Evolutionary conservation across 92 coral and sea anemone genomes (phyloP), one percentile per base, ranked within the genome.

Genomic region (Paragorgia papillata): DNA sequence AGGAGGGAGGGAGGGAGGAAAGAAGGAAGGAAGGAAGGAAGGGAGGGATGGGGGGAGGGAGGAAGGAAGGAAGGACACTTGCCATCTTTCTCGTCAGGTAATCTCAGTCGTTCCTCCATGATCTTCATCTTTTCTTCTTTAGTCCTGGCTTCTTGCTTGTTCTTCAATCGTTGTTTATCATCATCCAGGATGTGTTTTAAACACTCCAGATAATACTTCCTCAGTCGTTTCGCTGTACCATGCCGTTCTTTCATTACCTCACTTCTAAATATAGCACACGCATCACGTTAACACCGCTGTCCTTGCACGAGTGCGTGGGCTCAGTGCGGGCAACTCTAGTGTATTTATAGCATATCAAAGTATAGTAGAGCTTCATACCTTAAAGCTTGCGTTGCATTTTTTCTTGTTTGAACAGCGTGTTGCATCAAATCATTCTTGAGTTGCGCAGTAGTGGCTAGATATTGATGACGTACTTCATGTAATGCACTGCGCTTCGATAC

Each of bases 181-280:
- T 93, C 97, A 48, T 93, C 97, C 53, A 93, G 84, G 41, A 93
- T 77, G 54, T 93, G 97, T 53, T 91, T 93, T 40, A 93, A 76
- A 39, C 97, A 93, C 81, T 93, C 97, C 7, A 93, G 84, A 79
- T 93, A 93, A 51, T 93, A 88, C 29, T 88, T 87, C 46, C 97
- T 87, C 55, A 93, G 85, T 50, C 88, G 89, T 82, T 93, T 93
- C 48, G 97, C 94, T 9, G 97, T 93, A 18, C 90, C 80, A 33
- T 93, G 97, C n/a, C 97, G 97, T 46, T 93, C 97, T 66, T 91
- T 93, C 54, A 88, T 61, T 33, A 90, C 97, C 76, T 93, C 97
- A 53, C 79, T 80, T 74, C 97, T 93, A 46, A 46, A 46, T 15
- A 15, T 6, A 2, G 17, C n/a, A n/a, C n/a, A n/a, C n/a, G n/a